These are phyloP conservation scores for Petrocephalus zakoni DNA, from an alignment of 2,113 vertebrate genomes.

Conservation along the genomic window DNA sequence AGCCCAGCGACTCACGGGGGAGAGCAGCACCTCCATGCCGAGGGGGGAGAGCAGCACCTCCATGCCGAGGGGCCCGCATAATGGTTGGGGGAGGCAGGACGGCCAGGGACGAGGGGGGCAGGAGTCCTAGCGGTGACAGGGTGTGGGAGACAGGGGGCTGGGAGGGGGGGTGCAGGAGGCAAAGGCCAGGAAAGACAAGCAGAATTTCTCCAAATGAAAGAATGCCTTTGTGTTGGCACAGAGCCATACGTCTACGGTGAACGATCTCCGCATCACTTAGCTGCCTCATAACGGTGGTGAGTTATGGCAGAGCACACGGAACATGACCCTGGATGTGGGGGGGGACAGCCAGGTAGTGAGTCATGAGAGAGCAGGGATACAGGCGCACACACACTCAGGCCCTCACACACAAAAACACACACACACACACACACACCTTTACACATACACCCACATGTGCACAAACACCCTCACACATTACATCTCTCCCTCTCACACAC, in stretches of 20 bases:
- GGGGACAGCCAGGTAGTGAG: not conserved
- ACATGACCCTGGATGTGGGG: not conserved
- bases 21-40: not conserved
- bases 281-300: too few relatives aligned
- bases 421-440: too few relatives aligned
- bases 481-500: too few relatives aligned
- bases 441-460: too few relatives aligned
- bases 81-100: not conserved
- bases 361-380: not conserved
- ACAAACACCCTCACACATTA: not conserved
- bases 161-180: not conserved
- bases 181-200: too few relatives aligned
- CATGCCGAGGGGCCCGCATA: not conserved
- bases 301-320: too few relatives aligned
- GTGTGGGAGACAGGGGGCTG: too few relatives aligned
- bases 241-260: too few relatives aligned
- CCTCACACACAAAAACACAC: not conserved
- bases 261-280: too few relatives aligned
- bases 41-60: not conserved
- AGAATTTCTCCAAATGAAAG: too few relatives aligned
- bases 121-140: too few relatives aligned
- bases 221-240: too few relatives aligned
- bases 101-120: not conserved
- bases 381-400: not conserved
- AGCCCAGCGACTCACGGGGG: not conserved